A percentile compares a stretch with the other conserved stretches of the same genome.
These are phyloP conservation scores for Melipona bicolor DNA, from an alignment of 2,888 invertebrate species.

Conservation along the genomic window DNA sequence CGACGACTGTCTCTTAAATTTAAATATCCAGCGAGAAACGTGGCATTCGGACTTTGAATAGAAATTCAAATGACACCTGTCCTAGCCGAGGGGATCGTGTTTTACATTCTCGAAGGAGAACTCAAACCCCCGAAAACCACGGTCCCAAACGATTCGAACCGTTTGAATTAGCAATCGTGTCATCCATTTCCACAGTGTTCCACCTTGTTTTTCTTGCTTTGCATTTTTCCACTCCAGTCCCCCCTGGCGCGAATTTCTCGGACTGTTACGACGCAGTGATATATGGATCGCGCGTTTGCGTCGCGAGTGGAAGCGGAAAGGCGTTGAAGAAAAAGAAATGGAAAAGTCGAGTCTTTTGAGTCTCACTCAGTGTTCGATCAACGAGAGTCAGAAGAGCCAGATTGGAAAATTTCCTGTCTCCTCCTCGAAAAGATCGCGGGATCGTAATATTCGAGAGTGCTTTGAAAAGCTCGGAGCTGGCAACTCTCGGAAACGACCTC, in stretches of 20 bases:
- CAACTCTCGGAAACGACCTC: neutral
- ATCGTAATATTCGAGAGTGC: neutral
- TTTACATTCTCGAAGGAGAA: neutral
- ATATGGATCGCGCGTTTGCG: neutral
- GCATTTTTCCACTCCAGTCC: neutral
- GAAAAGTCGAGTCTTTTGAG: neutral
- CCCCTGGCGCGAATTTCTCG: neutral
- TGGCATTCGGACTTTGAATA: neutral
- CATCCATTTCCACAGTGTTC: neutral
- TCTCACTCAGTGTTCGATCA: too few relatives aligned
- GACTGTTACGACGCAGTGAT: neutral
- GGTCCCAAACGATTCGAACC: neutral
- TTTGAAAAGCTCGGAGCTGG: neutral
- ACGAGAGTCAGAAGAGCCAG: neutral
- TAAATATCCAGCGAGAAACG: neutral
- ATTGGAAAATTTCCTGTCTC: slow-evolving; percentile 19
- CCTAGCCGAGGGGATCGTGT: neutral
- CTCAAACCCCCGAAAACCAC: neutral
- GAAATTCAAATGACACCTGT: neutral
- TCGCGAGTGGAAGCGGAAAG: neutral
- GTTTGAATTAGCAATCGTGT: neutral
- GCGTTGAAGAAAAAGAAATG: neutral
- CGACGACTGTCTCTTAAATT: neutral
- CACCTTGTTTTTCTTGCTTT: neutral
- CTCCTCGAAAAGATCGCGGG: neutral